Conservation (phyloP, 2,113 vertebrate genomes). For the Ramphastos sulfuratus region DNA sequence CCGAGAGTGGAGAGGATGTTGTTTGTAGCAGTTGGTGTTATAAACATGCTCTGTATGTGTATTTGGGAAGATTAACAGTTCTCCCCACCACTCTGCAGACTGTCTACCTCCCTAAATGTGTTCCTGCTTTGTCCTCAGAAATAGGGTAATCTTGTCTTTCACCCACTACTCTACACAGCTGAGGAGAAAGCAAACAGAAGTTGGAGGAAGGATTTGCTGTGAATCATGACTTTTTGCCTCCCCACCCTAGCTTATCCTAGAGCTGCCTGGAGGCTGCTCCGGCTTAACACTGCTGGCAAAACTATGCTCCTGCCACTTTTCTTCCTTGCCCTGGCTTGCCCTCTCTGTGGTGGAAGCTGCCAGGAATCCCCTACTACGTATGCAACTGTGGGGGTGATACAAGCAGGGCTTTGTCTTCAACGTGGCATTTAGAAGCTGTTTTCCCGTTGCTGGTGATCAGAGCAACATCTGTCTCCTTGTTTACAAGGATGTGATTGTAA, state of each 20-base stretch:
- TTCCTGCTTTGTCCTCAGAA: background rate
- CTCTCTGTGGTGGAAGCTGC: background rate
- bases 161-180: background rate
- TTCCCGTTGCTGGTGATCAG: background rate
- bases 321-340: slow-evolving; percentile 7
- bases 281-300: background rate
- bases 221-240: background rate
- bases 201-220: background rate
- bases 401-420: slow-evolving; percentile 11
- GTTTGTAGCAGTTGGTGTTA: background rate
- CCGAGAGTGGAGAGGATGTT: background rate
- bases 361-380: slow-evolving; percentile 19
- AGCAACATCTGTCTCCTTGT: slow-evolving; percentile 29
- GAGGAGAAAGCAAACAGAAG: background rate
- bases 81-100: background rate
- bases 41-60: background rate
- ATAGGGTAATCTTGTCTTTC: background rate
- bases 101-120: background rate
- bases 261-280: background rate
- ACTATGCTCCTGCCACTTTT: background rate
- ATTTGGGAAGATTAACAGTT: background rate
- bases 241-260: background rate
- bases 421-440: slow-evolving; percentile 1
- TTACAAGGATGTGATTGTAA: slow-evolving; percentile 9
- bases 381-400: background rate